phyloP scores from a whole-genome alignment of 1,140 invertebrate genomes.

The Notospermus geniculatus region DNA sequence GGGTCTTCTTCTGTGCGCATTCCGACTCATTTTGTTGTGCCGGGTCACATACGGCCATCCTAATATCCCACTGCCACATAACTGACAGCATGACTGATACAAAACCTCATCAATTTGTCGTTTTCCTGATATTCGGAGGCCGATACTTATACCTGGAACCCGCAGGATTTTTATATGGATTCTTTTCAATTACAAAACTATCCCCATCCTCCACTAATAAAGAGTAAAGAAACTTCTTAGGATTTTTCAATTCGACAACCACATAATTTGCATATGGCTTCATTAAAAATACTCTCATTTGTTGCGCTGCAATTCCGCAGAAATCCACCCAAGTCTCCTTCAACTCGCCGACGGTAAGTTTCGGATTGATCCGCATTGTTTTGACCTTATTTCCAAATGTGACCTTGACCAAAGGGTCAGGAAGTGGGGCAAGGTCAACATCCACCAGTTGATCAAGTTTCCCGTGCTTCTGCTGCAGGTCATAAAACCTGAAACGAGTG shows the following conservation, averaged over 20 bases:
- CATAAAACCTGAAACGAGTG: background rate
- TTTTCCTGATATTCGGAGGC: too few species aligned
- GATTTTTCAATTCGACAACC: constrained; percentile 84
- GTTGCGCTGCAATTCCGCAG: constrained; percentile 74
- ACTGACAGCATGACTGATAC: too few species aligned
- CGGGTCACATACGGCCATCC: too few species aligned
- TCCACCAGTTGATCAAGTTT: constrained; percentile 46
- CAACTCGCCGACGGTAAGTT: too few species aligned
- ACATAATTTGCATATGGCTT: constrained; percentile 61
- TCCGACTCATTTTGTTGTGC: too few species aligned
- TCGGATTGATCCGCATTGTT: too few species aligned
- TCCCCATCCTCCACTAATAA: constrained; percentile 88
- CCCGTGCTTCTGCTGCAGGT: constrained; percentile 54
- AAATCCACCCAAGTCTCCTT: constrained; percentile 57
- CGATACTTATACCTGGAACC: too few species aligned
- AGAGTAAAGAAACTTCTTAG: constrained; percentile 83
- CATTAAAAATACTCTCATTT: constrained; percentile 80
- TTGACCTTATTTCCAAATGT: too few species aligned
- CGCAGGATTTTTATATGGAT: constrained; percentile 19
- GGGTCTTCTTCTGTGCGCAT: too few species aligned
- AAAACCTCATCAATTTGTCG: too few species aligned
- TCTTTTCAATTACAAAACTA: constrained; percentile 79
- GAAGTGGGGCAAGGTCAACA: constrained; percentile 48
- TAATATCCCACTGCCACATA: too few species aligned
- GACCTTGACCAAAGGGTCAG: constrained; percentile 47